phyloP scores from a whole-genome alignment of 2,113 vertebrate genomes.

The Microtus ochrogaster region DNA sequence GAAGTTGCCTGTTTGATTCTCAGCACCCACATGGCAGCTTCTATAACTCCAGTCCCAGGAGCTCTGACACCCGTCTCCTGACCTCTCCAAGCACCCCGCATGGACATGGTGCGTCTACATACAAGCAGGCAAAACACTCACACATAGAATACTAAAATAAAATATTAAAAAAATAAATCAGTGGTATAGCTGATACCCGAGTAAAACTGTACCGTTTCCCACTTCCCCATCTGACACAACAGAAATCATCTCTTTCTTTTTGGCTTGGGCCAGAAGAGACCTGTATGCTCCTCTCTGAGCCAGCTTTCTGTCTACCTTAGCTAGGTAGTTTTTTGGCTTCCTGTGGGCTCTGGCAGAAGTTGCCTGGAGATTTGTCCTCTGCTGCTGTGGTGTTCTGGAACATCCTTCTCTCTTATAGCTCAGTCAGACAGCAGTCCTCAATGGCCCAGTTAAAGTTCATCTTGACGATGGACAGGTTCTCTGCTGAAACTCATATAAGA shows the following conservation, averaged over 20 bases:
- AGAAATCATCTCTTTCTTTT: background rate
- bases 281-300: background rate
- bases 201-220: background rate
- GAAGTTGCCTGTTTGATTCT: background rate
- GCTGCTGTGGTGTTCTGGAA: background rate
- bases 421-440: background rate
- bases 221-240: too few relatives aligned
- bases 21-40: background rate
- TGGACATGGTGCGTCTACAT: background rate
- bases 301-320: background rate
- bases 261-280: background rate
- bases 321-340: background rate
- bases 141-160: background rate
- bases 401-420: background rate
- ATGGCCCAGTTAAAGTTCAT: background rate
- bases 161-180: background rate
- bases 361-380: too few relatives aligned
- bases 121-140: background rate
- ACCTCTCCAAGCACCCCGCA: too few relatives aligned
- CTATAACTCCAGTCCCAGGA: background rate
- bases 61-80: background rate
- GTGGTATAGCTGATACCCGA: background rate
- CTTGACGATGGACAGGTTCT: background rate
- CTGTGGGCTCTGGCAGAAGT: background rate
- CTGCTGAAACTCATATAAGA: background rate